Percentiles rank a stretch among this genome's conserved stretches.
Conservation (phyloP, 1,140 invertebrate species). For the Drosophila aff. region DNA sequence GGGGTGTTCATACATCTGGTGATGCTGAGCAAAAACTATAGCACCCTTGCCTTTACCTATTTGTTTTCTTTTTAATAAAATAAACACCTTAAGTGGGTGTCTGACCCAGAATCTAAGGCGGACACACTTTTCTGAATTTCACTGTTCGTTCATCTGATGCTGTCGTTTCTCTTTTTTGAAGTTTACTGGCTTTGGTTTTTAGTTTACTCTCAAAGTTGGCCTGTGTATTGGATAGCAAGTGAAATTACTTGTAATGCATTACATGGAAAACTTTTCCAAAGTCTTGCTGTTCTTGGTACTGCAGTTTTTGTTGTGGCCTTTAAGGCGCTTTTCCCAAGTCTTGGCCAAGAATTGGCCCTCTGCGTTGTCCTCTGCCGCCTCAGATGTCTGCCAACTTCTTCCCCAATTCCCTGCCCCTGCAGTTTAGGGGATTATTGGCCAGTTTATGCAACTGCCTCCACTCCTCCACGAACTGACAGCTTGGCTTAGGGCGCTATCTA, state of each 20-base stretch:
- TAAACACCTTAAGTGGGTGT: slow-evolving; percentile 19
- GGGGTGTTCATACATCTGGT: background rate
- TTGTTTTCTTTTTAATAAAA: slow-evolving; percentile 1
- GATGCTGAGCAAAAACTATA: background rate
- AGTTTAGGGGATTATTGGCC: slow-evolving; percentile 70
- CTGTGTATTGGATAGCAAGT: slow-evolving; percentile 61
- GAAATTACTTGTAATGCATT: slow-evolving; percentile 83
- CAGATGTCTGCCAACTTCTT: slow-evolving; percentile 49
- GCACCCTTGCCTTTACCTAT: background rate
- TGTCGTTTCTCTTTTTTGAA: slow-evolving; percentile 23
- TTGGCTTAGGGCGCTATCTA: slow-evolving; percentile 63
- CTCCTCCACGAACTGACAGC: slow-evolving; percentile 32
- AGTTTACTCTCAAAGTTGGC: slow-evolving; percentile 53
- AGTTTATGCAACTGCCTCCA: slow-evolving; percentile 67
- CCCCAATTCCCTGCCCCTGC: slow-evolving; percentile 11
- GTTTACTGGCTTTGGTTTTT: slow-evolving; percentile 66
- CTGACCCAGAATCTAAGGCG: slow-evolving; percentile 25
- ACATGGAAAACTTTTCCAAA: slow-evolving; percentile 70
- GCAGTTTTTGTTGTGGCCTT: slow-evolving; percentile 50
- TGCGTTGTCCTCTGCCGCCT: slow-evolving; percentile 51
- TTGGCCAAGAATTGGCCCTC: slow-evolving; percentile 45
- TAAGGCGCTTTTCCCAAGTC: slow-evolving; percentile 51
- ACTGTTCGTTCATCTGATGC: slow-evolving; percentile 41
- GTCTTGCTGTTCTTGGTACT: slow-evolving; percentile 29
- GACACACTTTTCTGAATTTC: slow-evolving; percentile 6